Percentiles rank a stretch among this genome's conserved stretches.
Evolutionary conservation across 2,888 invertebrate species (phyloP).

Genomic region (Melinopterus prodromus): DNA sequence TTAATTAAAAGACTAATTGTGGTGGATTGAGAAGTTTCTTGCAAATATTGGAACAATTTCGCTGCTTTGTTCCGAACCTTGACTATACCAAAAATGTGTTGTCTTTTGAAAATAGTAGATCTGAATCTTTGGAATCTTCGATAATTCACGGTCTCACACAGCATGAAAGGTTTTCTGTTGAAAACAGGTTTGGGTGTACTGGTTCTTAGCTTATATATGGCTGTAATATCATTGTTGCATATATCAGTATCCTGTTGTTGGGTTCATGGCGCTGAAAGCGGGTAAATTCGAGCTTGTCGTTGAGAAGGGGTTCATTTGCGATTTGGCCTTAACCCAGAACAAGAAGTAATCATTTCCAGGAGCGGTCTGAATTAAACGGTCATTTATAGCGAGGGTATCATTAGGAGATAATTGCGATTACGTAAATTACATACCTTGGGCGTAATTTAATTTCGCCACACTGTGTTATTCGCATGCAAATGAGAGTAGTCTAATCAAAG

Average conservation of each 20-base stretch:
- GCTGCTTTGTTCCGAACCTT: too few relatives aligned
- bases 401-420: constrained; percentile 23
- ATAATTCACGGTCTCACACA: too few relatives aligned
- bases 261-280: not conserved
- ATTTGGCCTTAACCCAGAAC: not conserved
- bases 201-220: too few relatives aligned
- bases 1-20: too few relatives aligned
- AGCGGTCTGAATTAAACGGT: constrained; percentile 19
- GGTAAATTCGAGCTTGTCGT: not conserved
- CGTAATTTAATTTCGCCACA: constrained; percentile 21
- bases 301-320: not conserved
- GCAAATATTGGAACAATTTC: too few relatives aligned
- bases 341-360: constrained; percentile 4
- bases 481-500: constrained; percentile 20
- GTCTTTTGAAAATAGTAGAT: too few relatives aligned
- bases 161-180: too few relatives aligned
- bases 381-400: constrained; percentile 15
- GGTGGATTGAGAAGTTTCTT: too few relatives aligned
- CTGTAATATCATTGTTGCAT: not conserved
- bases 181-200: too few relatives aligned
- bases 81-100: too few relatives aligned
- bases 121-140: too few relatives aligned
- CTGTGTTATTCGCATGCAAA: constrained; percentile 23
- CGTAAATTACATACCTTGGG: constrained; percentile 20
- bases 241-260: not conserved